Conservation (phyloP, 2,888 invertebrate species). For the Xestia sexstrigata region DNA sequence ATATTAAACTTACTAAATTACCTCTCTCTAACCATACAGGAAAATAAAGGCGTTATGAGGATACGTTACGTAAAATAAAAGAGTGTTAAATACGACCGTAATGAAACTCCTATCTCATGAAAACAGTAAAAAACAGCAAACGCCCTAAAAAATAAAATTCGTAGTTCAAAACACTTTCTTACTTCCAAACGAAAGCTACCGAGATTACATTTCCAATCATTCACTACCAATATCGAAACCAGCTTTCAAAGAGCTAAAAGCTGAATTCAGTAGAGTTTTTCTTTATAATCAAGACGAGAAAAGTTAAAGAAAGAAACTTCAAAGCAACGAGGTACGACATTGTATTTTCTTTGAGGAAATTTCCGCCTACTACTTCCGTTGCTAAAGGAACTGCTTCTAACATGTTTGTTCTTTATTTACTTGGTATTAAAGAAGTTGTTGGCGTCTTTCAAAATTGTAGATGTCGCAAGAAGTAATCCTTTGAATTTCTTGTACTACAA, state of each 20-base stretch:
- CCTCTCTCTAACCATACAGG: not conserved
- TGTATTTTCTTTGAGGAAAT: constrained; percentile 48
- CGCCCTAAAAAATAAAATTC: not conserved
- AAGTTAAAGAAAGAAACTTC: constrained; percentile 54
- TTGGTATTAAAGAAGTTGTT: not conserved
- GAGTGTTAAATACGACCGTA: not conserved
- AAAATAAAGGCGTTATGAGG: not conserved
- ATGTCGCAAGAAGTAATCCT: not conserved
- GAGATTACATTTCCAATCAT: constrained; percentile 24
- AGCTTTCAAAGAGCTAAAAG: not conserved
- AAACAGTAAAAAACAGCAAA: not conserved
- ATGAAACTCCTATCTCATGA: not conserved
- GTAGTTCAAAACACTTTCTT: not conserved
- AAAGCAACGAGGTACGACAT: constrained; percentile 51
- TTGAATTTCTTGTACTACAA: not conserved
- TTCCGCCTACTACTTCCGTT: constrained; percentile 42
- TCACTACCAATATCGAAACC: not conserved
- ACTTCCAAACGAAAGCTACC: not conserved
- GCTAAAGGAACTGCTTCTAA: constrained; percentile 33
- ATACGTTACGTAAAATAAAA: not conserved
- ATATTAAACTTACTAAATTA: not conserved
- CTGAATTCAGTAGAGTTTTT: constrained; percentile 16
- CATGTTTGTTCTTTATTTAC: constrained; percentile 6
- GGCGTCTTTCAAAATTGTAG: constrained; percentile 2
- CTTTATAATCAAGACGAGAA: constrained; percentile 35